Evolutionary conservation across 2,888 invertebrate genomes (phyloP), one percentile per base, ranked within the genome.

Genomic region (Plagiodera versicolora): DNA sequence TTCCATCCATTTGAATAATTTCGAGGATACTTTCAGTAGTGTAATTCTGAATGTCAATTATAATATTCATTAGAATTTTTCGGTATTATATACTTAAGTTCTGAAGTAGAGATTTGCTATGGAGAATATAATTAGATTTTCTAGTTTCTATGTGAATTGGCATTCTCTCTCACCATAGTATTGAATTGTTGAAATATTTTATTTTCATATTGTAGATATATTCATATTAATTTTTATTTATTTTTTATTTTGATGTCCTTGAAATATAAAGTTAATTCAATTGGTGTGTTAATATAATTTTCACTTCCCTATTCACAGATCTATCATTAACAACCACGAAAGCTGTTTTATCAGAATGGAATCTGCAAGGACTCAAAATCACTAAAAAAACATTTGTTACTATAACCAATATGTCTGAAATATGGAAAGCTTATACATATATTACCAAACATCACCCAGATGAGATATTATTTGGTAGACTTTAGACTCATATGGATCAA

Each of bases 201-300:
- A 18, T 57, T 58, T 49, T 24, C 50, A 57, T 58, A 54, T 61
- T 46, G 52, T 66, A 69, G 61, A 50, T 67, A 63, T 66, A 55
- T 61, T 48, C 56, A 57, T 60, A 56, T 69, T 67, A 59, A 68
- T 65, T 67, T 67, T 69, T 65, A 63, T 69, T 70, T 67, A 67
- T 70, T 66, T 70, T 67, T 72, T 65, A 70, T 71, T 72, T 68
- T 72, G 59, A 69, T 70, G 74, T 72, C 72, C 72, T 70, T 72
- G 69, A 67, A 67, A 70, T 70, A 65, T 69, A 69, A 70, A 70
- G 70, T 71, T 71, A 70, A 71, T 67, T 71, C 70, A 68, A 70
- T 72, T 71, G 61, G 24, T 24, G 3, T 24, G 24, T 24, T 6
- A 24, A 24, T 24, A 5, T 6, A 24, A 24, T 24, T 24, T 24